A percentile compares a stretch with the other conserved stretches of the same genome.
Conservation (phyloP, 2,113 vertebrate genomes). For the Sylvicapra grimmia region DNA sequence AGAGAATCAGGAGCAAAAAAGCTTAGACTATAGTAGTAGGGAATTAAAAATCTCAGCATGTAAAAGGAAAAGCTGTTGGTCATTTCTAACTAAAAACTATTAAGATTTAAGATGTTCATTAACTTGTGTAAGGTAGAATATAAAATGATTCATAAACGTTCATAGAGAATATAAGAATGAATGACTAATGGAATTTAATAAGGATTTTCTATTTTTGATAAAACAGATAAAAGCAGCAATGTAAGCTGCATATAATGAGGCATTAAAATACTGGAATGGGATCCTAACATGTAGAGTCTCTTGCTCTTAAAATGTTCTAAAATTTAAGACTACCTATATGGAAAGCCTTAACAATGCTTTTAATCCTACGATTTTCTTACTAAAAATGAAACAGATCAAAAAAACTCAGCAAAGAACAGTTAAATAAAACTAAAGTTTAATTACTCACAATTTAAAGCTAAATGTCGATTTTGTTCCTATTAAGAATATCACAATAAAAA, state of each 20-base stretch:
- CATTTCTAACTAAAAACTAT: neutral
- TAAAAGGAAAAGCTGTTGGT: neutral
- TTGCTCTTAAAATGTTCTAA: neutral
- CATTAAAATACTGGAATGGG: neutral
- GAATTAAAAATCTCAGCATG: neutral
- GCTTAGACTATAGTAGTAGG: neutral
- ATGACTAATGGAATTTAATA: neutral
- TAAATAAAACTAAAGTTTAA: neutral
- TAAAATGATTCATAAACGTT: neutral
- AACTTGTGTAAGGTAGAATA: neutral
- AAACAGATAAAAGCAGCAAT: neutral
- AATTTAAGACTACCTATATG: neutral
- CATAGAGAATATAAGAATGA: neutral
- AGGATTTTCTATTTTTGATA: neutral
- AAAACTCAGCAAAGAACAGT: neutral
- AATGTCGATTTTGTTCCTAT: neutral
- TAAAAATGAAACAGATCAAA: neutral
- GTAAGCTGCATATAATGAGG: neutral
- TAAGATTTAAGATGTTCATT: neutral
- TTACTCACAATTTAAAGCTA: neutral
- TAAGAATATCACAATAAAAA: neutral
- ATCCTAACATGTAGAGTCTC: neutral
- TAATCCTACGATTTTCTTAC: neutral
- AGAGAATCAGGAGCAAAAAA: neutral
- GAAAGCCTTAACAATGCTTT: neutral